Conservation (phyloP, 2,888 invertebrate genomes). For the Lutraria lutraria region DNA sequence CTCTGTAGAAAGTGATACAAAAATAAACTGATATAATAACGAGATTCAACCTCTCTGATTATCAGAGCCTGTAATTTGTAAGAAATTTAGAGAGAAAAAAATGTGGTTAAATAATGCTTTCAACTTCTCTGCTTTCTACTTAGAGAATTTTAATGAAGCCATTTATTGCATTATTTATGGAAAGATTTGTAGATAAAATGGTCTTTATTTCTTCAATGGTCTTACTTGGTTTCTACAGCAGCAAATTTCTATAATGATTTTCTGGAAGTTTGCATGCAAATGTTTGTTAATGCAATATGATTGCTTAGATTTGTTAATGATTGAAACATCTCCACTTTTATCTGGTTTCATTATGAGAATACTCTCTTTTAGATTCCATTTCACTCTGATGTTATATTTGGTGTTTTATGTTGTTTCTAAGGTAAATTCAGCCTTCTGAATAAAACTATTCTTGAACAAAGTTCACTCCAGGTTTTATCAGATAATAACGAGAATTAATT, state of each 20-base stretch:
- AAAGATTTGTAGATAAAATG: constrained; percentile 19
- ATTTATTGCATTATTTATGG: constrained; percentile 22
- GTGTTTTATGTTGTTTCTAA: no score
- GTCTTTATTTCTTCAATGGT: constrained; percentile 10
- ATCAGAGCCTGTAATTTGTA: background rate
- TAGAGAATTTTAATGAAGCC: constrained; percentile 6
- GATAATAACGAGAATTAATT: no score
- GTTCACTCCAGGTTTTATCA: no score
- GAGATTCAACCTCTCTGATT: background rate
- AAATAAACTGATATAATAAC: background rate
- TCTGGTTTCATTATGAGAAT: background rate
- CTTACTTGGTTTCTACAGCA: background rate
- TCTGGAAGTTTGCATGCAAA: background rate
- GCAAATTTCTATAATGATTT: background rate
- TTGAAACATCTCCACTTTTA: constrained; percentile 1
- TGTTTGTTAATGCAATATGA: background rate
- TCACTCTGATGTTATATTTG: background rate
- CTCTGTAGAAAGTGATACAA: background rate
- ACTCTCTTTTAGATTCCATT: background rate
- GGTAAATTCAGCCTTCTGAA: no score
- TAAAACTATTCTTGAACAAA: no score
- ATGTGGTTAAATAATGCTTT: constrained; percentile 4
- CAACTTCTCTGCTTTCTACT: background rate
- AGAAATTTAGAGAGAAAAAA: background rate
- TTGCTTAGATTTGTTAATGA: background rate